Evolutionary conservation across 2,797 vertebrate genomes (phyloP).

Genomic region (Microctenopoma steveboyesi): DNA sequence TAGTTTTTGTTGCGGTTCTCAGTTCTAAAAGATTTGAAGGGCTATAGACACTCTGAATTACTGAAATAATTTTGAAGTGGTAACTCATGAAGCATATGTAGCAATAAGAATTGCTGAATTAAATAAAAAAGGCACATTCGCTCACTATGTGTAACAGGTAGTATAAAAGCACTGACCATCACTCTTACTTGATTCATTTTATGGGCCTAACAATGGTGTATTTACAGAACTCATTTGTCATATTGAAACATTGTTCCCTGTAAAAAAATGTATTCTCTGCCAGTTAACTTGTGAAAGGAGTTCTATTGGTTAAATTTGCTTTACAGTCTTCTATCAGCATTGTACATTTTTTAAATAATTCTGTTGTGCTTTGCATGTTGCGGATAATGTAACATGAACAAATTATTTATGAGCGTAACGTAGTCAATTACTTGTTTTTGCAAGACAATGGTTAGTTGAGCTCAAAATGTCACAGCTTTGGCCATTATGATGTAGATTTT

Average conservation of each 20-base stretch:
- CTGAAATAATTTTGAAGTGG: slow-evolving; percentile 45
- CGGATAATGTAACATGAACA: slow-evolving; percentile 77
- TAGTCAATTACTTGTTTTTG: slow-evolving; percentile 51
- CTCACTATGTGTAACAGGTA: slow-evolving; percentile 77
- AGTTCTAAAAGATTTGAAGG: slow-evolving; percentile 72
- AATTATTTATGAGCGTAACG: slow-evolving; percentile 74
- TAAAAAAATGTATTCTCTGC: slow-evolving; percentile 65
- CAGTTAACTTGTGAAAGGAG: slow-evolving; percentile 49
- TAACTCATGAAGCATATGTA: slow-evolving; percentile 71
- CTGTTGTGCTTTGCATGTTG: slow-evolving; percentile 80
- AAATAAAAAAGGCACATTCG: slow-evolving; percentile 38
- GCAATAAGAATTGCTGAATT: slow-evolving; percentile 76
- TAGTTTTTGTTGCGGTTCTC: slow-evolving; percentile 35
- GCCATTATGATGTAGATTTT: slow-evolving; percentile 49
- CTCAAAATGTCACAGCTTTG: slow-evolving; percentile 54
- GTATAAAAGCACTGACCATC: slow-evolving; percentile 80
- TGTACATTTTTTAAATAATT: slow-evolving; percentile 70
- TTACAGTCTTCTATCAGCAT: slow-evolving; percentile 62
- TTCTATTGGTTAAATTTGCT: slow-evolving; percentile 40
- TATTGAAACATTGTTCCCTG: slow-evolving; percentile 59
- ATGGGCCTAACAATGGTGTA: slow-evolving; percentile 55
- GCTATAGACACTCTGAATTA: slow-evolving; percentile 74
- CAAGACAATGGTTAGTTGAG: slow-evolving; percentile 63
- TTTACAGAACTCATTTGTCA: slow-evolving; percentile 51
- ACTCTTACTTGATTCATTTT: slow-evolving; percentile 4